Base-by-base conservation (phyloP, 2,113 vertebrate species). In the Prinia subflava region DNA sequence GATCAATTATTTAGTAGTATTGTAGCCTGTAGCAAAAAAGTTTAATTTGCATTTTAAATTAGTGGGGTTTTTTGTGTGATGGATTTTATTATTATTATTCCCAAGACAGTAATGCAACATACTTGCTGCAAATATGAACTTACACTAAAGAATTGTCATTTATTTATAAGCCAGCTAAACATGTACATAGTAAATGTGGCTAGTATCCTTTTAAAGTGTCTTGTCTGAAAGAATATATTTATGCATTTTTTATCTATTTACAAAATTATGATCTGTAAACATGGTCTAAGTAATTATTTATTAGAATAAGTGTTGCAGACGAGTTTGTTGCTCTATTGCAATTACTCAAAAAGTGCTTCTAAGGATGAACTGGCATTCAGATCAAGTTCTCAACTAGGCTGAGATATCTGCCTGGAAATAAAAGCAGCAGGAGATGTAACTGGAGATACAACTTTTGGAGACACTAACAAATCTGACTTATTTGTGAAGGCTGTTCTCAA, bases 21-120 rank as follows among this genome's bases (percentile, higher is more conserved):
- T 11, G 8, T 47, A 35, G 21, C 41, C 46, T 83, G 64, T 47
- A 41, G 23, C 49, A 79, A 46, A 62, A 75, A 49, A 31, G 4
- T 49, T 94, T 79, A 55, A 71, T 67, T 91, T 91, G 37, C 23
- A 31, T 92, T 91, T 74, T 76, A 42, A 84, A 79, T 64, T 44
- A 65, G 7, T 49, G 15, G 1, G 1, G 0, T 0, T 2, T 5
- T 55, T 75, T 37, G 27, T 53, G 14, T 64, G 22, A 24, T 42
- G 11, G 18, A 25, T 42, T 52, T 30, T 47, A 17, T 31, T 24
- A 63, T 71, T 63, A 50, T 37, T 60, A 53, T 71, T 71, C 65
- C 22, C 19, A n/a, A 12, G n/a, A 79, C 27, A 56, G 19, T 62
- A 76, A 67, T 91, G 55, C 47, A 52, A 37, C 6, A 7, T 35